Conservation (phyloP, 2,797 vertebrate genomes). For the Myotis myotis region DNA sequence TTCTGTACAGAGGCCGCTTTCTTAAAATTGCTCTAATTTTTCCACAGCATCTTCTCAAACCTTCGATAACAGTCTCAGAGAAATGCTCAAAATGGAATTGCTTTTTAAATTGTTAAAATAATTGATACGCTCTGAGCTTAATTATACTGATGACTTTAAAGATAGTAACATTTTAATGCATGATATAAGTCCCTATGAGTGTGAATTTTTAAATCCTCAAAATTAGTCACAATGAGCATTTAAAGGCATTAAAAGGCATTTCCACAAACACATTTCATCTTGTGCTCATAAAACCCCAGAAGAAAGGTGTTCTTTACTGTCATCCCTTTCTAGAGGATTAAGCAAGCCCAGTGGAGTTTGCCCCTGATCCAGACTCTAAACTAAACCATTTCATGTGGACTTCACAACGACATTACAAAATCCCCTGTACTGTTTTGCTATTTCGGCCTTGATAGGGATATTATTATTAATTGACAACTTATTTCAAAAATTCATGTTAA, state of each 20-base stretch:
- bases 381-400: not conserved
- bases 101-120: conserved; percentile 21
- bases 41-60: not conserved
- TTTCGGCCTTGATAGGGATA: not conserved
- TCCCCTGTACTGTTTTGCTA: not conserved
- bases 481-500: not conserved
- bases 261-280: not conserved
- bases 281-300: not conserved
- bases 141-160: not conserved
- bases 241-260: not conserved
- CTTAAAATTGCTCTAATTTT: not conserved
- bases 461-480: not conserved
- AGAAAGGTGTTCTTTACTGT: not conserved
- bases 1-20: not conserved
- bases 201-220: not conserved
- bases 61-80: not conserved
- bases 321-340: not conserved
- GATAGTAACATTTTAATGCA: not conserved
- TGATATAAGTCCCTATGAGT: not conserved
- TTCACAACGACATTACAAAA: conserved; percentile 39
- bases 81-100: not conserved
- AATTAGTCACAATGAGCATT: not conserved
- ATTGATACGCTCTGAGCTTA: not conserved
- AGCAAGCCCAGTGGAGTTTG: not conserved
- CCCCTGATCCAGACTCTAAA: not conserved